phyloP scores from a whole-genome alignment of 2,113 vertebrate genomes.

The Misgurnus mizolepis region DNA sequence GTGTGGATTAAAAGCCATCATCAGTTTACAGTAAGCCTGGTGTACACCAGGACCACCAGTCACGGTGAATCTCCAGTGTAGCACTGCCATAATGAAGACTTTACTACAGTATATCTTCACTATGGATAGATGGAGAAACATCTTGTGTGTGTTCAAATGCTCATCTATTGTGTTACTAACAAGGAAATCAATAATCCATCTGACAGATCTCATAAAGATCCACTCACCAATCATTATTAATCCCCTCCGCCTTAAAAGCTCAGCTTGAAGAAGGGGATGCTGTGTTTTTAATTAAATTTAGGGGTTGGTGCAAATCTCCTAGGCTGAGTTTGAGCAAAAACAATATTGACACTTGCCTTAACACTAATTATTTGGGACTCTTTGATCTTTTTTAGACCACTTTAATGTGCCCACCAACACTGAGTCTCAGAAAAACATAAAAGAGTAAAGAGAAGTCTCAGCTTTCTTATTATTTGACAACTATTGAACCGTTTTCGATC shows the following conservation, averaged over 20 bases:
- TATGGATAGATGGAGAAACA: conserved; percentile 50
- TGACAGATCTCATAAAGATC: conserved; percentile 20
- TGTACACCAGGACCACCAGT: conserved; percentile 42
- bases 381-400: too few species aligned
- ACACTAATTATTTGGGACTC: too few species aligned
- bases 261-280: background rate
- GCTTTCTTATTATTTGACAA: too few species aligned
- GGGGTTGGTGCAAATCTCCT: too few species aligned
- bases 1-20: conserved; percentile 67
- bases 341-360: too few species aligned
- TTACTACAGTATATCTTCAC: conserved; percentile 70
- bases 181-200: conserved; percentile 16
- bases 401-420: too few species aligned
- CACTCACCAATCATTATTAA: conserved; percentile 21
- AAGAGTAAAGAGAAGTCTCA: too few species aligned
- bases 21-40: conserved; percentile 63
- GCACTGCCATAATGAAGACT: conserved; percentile 64
- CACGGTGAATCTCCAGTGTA: conserved; percentile 50
- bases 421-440: too few species aligned
- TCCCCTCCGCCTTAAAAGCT: conserved; percentile 15
- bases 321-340: too few species aligned
- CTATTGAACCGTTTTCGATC: too few species aligned
- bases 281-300: too few species aligned
- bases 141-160: background rate
- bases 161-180: background rate